Conservation (phyloP, 2,888 invertebrate species). For the Patella ulyssiponensis region DNA sequence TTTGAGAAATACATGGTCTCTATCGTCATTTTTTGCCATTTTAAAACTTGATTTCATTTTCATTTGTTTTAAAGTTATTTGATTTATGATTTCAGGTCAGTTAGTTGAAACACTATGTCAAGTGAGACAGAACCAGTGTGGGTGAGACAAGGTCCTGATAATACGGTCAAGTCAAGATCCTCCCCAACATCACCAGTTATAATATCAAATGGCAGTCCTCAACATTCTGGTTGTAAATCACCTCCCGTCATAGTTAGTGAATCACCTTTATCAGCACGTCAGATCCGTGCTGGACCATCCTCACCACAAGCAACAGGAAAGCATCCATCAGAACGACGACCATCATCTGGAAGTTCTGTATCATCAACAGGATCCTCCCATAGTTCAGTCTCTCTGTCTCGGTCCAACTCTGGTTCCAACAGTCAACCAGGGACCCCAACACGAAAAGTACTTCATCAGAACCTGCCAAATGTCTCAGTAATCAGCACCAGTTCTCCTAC, state of each 20-base stretch:
- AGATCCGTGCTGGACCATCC: neutral
- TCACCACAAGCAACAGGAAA: neutral
- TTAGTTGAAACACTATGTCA: too few relatives aligned
- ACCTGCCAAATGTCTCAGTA: neutral
- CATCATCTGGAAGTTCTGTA: neutral
- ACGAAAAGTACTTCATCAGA: neutral
- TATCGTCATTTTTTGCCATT: too few relatives aligned
- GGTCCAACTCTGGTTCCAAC: neutral
- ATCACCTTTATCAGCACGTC: neutral
- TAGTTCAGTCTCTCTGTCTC: neutral
- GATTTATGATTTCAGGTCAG: too few relatives aligned
- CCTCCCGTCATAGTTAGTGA: neutral
- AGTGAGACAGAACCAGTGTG: too few relatives aligned
- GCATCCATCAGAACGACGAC: neutral
- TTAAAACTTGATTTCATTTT: too few relatives aligned
- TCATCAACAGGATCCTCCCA: neutral
- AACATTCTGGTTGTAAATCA: neutral
- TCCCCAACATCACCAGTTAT: too few relatives aligned
- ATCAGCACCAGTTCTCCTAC: neutral
- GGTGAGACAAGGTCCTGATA: too few relatives aligned
- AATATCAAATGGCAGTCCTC: too few relatives aligned
- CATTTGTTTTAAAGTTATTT: too few relatives aligned
- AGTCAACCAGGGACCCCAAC: conserved; percentile 3
- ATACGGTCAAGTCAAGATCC: too few relatives aligned
- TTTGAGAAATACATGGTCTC: too few relatives aligned